Percentiles rank a stretch among this genome's conserved stretches.
Conservation (phyloP, 2,888 invertebrate species). For the Deilephila elpenor region DNA sequence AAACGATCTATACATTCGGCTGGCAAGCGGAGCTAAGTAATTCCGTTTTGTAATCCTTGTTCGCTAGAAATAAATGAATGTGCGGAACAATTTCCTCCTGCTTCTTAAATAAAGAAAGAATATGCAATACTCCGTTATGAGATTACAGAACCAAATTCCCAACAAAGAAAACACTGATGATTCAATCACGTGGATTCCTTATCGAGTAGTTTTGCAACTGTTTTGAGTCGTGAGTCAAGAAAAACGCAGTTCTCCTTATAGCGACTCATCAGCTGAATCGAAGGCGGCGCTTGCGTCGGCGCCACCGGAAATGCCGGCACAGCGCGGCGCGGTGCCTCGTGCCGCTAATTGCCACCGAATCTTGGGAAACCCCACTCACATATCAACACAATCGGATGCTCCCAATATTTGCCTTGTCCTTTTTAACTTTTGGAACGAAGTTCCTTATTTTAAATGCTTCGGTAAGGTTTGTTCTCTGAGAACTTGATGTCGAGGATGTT, state of each 20-base stretch:
- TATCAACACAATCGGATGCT: neutral
- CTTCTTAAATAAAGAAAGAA: no score
- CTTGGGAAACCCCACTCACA: neutral
- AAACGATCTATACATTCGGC: no score
- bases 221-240: neutral
- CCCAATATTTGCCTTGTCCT: neutral
- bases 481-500: neutral
- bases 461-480: neutral
- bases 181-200: neutral
- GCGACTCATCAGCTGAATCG: neutral
- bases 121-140: neutral
- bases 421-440: no score
- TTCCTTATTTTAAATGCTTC: neutral
- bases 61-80: no score
- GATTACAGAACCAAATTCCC: neutral
- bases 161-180: neutral
- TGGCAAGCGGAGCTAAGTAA: no score
- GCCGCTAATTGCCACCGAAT: neutral
- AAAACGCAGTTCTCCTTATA: neutral
- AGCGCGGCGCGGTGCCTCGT: constrained; percentile 8
- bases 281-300: neutral
- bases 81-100: no score
- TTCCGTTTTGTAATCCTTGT: no score
- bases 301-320: constrained; percentile 14
- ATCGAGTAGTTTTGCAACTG: neutral